These are phyloP conservation scores for Macquaria australasica DNA, from an alignment of 2,113 vertebrate species.

Conservation along the genomic window DNA sequence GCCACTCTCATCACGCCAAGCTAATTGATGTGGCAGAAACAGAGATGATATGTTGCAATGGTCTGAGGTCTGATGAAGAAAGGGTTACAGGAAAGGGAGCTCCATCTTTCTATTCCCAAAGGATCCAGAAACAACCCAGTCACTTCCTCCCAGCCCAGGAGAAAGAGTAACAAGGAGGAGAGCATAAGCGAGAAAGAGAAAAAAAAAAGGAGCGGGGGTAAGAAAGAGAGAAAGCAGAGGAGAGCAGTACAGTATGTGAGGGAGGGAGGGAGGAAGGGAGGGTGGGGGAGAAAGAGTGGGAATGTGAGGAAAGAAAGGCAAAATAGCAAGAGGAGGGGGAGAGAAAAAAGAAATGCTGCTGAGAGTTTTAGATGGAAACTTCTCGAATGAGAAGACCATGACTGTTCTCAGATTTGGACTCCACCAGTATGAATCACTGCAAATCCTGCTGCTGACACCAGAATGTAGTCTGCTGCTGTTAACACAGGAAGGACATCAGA, in stretches of 20 bases:
- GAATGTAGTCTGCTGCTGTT: constrained; percentile 37
- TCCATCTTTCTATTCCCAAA: constrained; percentile 76
- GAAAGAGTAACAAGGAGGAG: constrained; percentile 65
- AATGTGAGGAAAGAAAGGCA: constrained; percentile 57
- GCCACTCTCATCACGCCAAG: constrained; percentile 1
- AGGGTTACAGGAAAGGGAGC: constrained; percentile 85
- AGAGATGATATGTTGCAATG: constrained; percentile 6
- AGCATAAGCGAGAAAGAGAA: constrained; percentile 13
- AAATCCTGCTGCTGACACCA: constrained; percentile 43
- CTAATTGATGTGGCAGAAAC: constrained; percentile 30
- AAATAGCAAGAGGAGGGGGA: constrained; percentile 21
- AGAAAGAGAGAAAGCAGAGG: constrained; percentile 26
- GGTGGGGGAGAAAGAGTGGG: constrained; percentile 32
- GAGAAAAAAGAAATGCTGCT: constrained; percentile 13
- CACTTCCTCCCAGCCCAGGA: constrained; percentile 81
- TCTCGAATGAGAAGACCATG: constrained; percentile 70
- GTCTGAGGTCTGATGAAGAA: constrained; percentile 64
- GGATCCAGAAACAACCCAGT: constrained; percentile 80
- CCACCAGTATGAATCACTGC: constrained; percentile 63
- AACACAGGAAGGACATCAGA: constrained; percentile 27
- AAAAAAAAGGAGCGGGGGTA: constrained; percentile 19
- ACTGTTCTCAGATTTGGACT: constrained; percentile 57
- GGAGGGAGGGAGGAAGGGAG: constrained; percentile 45
- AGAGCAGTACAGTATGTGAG: constrained; percentile 46
- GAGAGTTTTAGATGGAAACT: constrained; percentile 73